phyloP scores from a whole-genome alignment of 2,888 invertebrate genomes.

The Strigamia transsilvanica region DNA sequence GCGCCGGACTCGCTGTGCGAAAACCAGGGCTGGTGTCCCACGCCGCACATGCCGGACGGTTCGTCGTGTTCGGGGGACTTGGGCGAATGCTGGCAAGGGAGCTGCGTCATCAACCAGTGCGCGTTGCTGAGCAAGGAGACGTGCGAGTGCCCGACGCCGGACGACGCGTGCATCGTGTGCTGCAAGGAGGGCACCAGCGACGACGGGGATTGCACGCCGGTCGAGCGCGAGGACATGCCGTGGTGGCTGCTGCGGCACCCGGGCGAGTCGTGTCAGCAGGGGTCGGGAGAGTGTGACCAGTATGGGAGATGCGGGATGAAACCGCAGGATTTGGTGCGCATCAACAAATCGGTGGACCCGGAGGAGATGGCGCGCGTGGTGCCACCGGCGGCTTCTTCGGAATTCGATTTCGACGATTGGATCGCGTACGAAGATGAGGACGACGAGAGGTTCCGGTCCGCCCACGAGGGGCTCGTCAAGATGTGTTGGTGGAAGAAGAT shows the following conservation, averaged over 20 bases:
- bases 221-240: neutral
- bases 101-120: neutral
- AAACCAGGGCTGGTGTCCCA: neutral
- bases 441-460: too few species aligned
- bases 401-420: too few species aligned
- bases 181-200: neutral
- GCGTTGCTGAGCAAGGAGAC: neutral
- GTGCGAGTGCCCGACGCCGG: neutral
- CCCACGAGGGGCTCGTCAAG: too few species aligned
- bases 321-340: neutral
- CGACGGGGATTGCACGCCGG: neutral
- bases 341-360: neutral
- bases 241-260: neutral
- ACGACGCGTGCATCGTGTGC: slow-evolving; percentile 3
- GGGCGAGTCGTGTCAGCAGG: neutral
- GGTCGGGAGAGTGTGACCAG: neutral
- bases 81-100: neutral
- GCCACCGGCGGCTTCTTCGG: neutral
- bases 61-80: neutral
- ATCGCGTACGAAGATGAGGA: too few species aligned
- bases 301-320: neutral
- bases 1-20: neutral
- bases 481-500: neutral
- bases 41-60: slow-evolving; percentile 8
- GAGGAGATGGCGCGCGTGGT: neutral